A percentile compares a stretch with the other conserved stretches of the same genome.
phyloP scores from a whole-genome alignment of 92 coral and sea anemone species.

The Palythoa heliodiscus region DNA sequence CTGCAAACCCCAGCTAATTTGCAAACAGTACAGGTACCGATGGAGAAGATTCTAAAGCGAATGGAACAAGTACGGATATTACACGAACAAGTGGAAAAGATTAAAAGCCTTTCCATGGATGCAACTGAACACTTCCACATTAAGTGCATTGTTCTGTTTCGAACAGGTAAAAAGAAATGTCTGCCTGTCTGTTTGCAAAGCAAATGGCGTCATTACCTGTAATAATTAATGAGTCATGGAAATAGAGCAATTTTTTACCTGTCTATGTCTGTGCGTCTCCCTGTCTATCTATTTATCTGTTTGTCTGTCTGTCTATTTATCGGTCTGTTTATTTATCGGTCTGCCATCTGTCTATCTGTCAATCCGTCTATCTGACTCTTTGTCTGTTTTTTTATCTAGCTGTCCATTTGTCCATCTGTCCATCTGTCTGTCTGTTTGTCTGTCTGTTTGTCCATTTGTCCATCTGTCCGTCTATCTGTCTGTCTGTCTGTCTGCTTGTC shows the following conservation, averaged over 20 bases:
- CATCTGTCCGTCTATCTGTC: too few relatives aligned
- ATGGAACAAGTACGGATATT: conserved; percentile 85
- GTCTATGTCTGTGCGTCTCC: too few relatives aligned
- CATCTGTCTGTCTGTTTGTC: too few relatives aligned
- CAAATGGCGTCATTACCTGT: too few relatives aligned
- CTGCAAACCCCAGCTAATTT: conserved; percentile 74
- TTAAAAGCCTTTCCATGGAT: conserved; percentile 84
- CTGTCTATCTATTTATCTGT: background rate
- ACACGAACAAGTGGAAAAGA: conserved; percentile 85
- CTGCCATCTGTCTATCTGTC: background rate
- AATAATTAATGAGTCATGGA: too few relatives aligned
- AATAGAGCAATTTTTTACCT: too few relatives aligned
- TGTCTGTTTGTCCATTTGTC: too few relatives aligned
- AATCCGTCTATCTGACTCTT: background rate
- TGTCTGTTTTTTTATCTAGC: too few relatives aligned
- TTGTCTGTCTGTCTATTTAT: too few relatives aligned
- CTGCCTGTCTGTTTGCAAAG: background rate
- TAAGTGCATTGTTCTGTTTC: conserved; percentile 83
- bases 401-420: too few relatives aligned
- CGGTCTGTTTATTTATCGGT: background rate
- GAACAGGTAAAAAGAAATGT: conserved; percentile 66
- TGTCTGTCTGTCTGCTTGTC: background rate
- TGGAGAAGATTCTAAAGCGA: conserved; percentile 83
- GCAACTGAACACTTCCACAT: conserved; percentile 85
- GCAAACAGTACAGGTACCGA: conserved; percentile 76